Evolutionary conservation across 2,888 invertebrate genomes (phyloP).

Genomic region (Papilio demoleus): DNA sequence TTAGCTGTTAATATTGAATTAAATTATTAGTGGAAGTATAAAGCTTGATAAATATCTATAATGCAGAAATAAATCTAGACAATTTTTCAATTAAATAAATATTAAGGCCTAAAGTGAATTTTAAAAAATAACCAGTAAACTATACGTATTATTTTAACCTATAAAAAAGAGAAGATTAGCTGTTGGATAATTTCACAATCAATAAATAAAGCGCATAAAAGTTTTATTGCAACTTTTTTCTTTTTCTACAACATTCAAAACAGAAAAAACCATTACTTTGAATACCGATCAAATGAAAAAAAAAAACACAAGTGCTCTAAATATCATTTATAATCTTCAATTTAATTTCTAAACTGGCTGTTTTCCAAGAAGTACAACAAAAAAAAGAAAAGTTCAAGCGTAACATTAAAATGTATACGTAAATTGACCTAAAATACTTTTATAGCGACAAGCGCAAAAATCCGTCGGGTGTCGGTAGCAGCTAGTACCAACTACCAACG

Average conservation of each 20-base stretch:
- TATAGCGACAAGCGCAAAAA: slow-evolving; percentile 15
- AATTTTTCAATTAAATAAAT: neutral
- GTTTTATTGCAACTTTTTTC: too few species aligned
- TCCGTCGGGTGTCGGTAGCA: slow-evolving; percentile 4
- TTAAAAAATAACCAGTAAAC: too few species aligned
- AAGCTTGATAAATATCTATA: neutral
- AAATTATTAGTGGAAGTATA: neutral
- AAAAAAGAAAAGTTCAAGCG: slow-evolving; percentile 19
- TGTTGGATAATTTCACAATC: too few species aligned
- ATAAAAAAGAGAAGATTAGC: too few species aligned
- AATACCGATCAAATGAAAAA: slow-evolving; percentile 5
- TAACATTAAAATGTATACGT: slow-evolving; percentile 22
- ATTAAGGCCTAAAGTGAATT: too few species aligned
- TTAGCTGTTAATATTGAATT: neutral
- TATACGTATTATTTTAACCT: too few species aligned
- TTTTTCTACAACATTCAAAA: neutral
- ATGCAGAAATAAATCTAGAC: neutral
- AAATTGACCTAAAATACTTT: slow-evolving; percentile 21
- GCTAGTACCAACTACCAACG: neutral
- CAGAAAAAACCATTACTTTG: neutral
- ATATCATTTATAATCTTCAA: slow-evolving; percentile 6
- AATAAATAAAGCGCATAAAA: too few species aligned
- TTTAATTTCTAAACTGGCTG: slow-evolving; percentile 13
- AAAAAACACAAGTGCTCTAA: slow-evolving; percentile 13
- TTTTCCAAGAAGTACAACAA: slow-evolving; percentile 25